A percentile compares a stretch with the other conserved stretches of the same genome.
These are phyloP conservation scores for Eleginops maclovinus DNA, from an alignment of 2,113 vertebrate species.

Conservation along the genomic window DNA sequence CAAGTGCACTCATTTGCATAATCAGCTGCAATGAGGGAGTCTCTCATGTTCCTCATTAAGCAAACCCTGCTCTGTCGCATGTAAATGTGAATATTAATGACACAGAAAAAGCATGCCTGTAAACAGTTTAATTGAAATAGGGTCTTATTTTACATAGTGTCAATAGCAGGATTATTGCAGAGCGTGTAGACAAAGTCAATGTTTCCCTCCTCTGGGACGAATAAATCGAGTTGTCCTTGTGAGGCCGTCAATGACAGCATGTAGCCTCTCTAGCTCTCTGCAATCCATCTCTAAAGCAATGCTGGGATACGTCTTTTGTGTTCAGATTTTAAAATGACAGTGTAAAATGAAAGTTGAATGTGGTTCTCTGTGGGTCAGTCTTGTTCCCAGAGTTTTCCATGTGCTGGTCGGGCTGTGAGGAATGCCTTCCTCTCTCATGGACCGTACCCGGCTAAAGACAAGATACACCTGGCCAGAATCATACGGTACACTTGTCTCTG, in stretches of 20 bases:
- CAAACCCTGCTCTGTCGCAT: neutral
- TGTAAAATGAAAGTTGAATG: neutral
- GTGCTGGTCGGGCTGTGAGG: constrained; percentile 92
- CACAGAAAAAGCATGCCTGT: constrained; percentile 28
- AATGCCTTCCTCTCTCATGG: constrained; percentile 93
- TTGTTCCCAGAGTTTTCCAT: constrained; percentile 94
- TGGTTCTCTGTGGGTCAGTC: constrained; percentile 80
- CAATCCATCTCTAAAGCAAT: neutral
- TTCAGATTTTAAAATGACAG: neutral
- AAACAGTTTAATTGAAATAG: constrained; percentile 58
- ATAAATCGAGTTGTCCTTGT: constrained; percentile 60
- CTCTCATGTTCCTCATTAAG: constrained; percentile 13
- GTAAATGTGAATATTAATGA: constrained; percentile 24
- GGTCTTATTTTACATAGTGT: constrained; percentile 36
- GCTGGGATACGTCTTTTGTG: neutral
- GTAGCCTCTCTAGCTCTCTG: constrained; percentile 12
- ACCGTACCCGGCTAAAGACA: constrained; percentile 96
- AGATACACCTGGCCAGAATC: constrained; percentile 93
- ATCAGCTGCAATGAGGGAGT: neutral
- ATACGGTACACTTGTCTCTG: constrained; percentile 79
- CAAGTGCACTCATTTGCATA: neutral
- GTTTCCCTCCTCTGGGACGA: constrained; percentile 53
- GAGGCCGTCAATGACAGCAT: constrained; percentile 43
- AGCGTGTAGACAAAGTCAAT: constrained; percentile 41
- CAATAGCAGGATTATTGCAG: constrained; percentile 51